A percentile compares a stretch with the other conserved stretches of the same genome.
These are phyloP conservation scores for Mesembrinibis cayennensis DNA, from an alignment of 2,113 vertebrate species.

Conservation along the genomic window DNA sequence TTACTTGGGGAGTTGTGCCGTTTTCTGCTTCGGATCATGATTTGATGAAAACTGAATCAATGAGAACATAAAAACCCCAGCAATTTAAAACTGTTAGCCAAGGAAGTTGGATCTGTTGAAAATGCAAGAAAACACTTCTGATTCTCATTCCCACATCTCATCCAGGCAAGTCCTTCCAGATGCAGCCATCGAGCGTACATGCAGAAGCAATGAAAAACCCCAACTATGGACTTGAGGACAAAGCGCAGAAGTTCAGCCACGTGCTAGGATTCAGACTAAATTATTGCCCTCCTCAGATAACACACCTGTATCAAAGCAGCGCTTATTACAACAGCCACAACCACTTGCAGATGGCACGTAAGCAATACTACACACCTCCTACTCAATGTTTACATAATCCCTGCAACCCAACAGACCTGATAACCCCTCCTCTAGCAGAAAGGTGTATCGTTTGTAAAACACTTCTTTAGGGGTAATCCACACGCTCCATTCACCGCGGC, in stretches of 20 bases:
- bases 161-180: not conserved
- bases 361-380: not conserved
- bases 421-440: too few species aligned
- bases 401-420: not conserved
- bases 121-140: not conserved
- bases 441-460: not conserved
- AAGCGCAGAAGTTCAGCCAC: not conserved
- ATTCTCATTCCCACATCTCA: not conserved
- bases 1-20: too few species aligned
- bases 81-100: not conserved
- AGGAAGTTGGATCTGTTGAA: rapidly evolving
- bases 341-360: rapidly evolving
- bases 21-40: not conserved
- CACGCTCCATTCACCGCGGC: rapidly evolving
- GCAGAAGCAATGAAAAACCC: not conserved
- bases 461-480: rapidly evolving
- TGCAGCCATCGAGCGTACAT: rapidly evolving
- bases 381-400: not conserved
- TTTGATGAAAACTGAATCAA: not conserved
- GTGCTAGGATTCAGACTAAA: not conserved
- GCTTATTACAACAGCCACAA: not conserved
- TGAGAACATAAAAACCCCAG: not conserved
- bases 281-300: not conserved
- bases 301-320: not conserved
- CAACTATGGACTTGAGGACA: not conserved